Evolutionary conservation across 2,888 invertebrate species (phyloP).

Genomic region (Cosmia pyralina): DNA sequence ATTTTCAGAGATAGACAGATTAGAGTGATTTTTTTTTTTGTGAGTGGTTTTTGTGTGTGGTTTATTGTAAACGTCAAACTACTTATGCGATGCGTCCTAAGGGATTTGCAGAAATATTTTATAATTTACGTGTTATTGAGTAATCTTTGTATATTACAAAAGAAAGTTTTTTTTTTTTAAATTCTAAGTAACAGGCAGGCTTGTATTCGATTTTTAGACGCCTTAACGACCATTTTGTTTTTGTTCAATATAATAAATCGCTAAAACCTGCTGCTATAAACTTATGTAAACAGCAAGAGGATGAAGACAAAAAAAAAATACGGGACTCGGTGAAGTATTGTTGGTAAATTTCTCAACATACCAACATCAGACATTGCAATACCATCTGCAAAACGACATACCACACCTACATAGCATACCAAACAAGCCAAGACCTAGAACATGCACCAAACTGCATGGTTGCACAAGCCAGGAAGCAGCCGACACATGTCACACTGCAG

Average conservation of each 20-base stretch:
- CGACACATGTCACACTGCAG: constrained; percentile 31
- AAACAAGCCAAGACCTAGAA: constrained; percentile 27
- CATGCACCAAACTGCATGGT: constrained; percentile 32
- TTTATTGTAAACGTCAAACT: not conserved
- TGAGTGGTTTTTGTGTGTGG: not conserved
- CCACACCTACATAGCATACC: constrained; percentile 3
- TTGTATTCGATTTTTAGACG: no score
- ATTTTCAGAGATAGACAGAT: no score
- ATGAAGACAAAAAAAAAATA: not conserved
- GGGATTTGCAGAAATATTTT: not conserved
- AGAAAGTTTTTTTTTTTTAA: no score
- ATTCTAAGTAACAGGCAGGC: no score
- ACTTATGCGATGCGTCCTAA: no score
- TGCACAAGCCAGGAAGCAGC: constrained; percentile 43
- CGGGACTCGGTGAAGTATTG: not conserved
- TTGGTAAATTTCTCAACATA: not conserved
- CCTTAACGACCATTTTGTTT: not conserved
- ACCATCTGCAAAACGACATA: constrained; percentile 10
- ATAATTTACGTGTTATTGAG: not conserved
- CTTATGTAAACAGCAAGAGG: not conserved
- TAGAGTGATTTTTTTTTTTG: no score
- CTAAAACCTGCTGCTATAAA: not conserved
- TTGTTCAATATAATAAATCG: not conserved
- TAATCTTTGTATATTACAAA: not conserved
- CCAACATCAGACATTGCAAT: constrained; percentile 1